phyloP scores from a whole-genome alignment of 2,113 vertebrate species.

The Columba janthina region DNA sequence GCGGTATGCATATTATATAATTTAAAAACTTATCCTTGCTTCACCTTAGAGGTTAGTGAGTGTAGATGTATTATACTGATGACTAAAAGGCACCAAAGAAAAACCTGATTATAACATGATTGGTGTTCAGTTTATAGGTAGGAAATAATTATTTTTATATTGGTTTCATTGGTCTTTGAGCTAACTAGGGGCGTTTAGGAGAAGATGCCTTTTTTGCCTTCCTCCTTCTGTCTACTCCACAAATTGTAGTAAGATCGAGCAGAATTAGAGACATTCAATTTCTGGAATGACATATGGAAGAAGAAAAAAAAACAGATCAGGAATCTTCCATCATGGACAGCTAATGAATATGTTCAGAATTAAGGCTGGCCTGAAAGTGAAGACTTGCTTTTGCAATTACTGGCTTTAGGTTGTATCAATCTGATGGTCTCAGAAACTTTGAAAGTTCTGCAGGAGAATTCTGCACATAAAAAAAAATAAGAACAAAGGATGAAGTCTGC shows the following conservation, averaged over 20 bases:
- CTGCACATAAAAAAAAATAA: not conserved
- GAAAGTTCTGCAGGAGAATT: not conserved
- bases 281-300: not conserved
- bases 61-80: not conserved
- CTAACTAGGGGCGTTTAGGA: not conserved
- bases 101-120: not conserved
- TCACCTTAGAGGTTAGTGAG: not conserved
- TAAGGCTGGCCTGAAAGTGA: not conserved
- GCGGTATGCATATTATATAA: not conserved
- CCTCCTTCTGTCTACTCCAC: not conserved
- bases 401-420: not conserved
- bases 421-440: not conserved
- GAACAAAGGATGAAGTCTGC: not conserved
- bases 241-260: not conserved
- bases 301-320: not conserved
- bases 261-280: not conserved
- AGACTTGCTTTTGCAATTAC: not conserved
- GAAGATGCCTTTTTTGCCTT: not conserved
- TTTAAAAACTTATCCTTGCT: not conserved
- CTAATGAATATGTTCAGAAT: conserved; percentile 19
- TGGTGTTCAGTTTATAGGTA: not conserved
- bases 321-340: not conserved
- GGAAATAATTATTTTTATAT: not conserved
- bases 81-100: not conserved
- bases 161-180: not conserved